Base-by-base conservation (phyloP, 2,113 vertebrate species). In the Carassius auratus region DNA sequence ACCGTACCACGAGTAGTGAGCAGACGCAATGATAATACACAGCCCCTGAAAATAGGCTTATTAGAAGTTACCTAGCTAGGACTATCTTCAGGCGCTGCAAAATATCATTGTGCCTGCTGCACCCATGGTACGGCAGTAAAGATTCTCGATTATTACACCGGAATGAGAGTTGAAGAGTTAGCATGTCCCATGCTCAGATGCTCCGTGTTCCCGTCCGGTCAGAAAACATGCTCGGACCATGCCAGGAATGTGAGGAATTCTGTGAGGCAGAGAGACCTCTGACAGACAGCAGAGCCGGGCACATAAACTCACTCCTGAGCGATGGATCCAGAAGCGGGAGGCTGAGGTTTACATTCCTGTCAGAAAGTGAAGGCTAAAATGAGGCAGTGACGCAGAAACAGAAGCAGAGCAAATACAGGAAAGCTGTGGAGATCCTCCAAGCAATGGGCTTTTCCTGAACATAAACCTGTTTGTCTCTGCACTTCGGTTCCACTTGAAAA, bases 201-300 rank as follows among this genome's bases (percentile, higher is more conserved):
- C 48, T 57, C 14, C 21, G 38, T 64, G 8, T 36, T 52, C 48
- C 52, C 52, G 52, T 55, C 52, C 52, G 5, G 14, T 77, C 68
- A 66, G 83, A 80, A 84, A 91, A 91, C 92, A 89, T 88, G 90
- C 87, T 90, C 85, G 2, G 85, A 90, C 91, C 91, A 91, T 91
- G 92, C 86, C 76, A 87, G 90, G 93, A 94, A 95, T 94, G 88
- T 87, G 85, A 91, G 90, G 92, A 94, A 93, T 95, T 92, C 86
- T 75, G 30, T 61, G 36, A 68, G 10, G 87, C 74, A 33, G 80
- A 19, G 38, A 87, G 10, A 23, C 61, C 57, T 71, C 48, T 57
- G 76, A 81, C 23, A 81, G 61, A 66, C 79, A 50, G 5, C 14
- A 81, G 78, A 55, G 30, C 61, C 81, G 61, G 38, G 69, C 68